These are phyloP conservation scores for Drosophila lutescens DNA, from an alignment of 2,888 invertebrate species.

Conservation along the genomic window DNA sequence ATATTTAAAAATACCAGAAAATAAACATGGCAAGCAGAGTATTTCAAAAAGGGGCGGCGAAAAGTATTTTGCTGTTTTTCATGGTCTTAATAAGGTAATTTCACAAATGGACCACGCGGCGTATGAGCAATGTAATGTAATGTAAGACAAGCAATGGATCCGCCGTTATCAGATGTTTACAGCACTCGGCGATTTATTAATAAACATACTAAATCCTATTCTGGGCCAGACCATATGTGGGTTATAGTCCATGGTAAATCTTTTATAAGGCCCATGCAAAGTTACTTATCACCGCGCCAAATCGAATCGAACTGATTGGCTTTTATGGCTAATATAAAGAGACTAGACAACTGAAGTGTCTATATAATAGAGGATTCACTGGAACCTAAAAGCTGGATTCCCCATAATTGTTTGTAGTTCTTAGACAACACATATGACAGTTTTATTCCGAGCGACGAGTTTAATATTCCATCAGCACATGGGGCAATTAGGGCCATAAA, in stretches of 20 bases:
- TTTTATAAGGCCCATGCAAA: slow-evolving; percentile 18
- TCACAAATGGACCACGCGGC: neutral
- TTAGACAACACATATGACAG: neutral
- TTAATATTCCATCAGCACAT: slow-evolving; percentile 6
- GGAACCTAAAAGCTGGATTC: neutral
- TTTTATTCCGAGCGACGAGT: neutral
- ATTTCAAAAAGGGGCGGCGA: slow-evolving; percentile 10
- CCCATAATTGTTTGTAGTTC: neutral
- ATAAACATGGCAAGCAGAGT: slow-evolving; percentile 8
- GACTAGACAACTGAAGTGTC: neutral
- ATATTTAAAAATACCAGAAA: slow-evolving; percentile 25
- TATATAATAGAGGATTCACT: neutral
- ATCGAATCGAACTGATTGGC: slow-evolving; percentile 31
- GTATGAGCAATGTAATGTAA: slow-evolving; percentile 20
- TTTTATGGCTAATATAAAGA: slow-evolving; percentile 39
- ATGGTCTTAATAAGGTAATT: slow-evolving; percentile 24
- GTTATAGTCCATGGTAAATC: slow-evolving; percentile 27
- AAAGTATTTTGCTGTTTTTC: slow-evolving; percentile 12
- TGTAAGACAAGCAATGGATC: slow-evolving; percentile 1
- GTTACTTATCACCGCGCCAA: slow-evolving; percentile 22
- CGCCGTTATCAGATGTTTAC: slow-evolving; percentile 40
- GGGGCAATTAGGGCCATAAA: slow-evolving; percentile 11
- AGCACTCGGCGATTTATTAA: slow-evolving; percentile 43
- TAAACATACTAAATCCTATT: slow-evolving; percentile 45
- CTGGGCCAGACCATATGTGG: slow-evolving; percentile 36